A percentile compares a stretch with the other conserved stretches of the same genome.
phyloP scores from a whole-genome alignment of 2,888 invertebrate genomes.

The Drosophila borborema region DNA sequence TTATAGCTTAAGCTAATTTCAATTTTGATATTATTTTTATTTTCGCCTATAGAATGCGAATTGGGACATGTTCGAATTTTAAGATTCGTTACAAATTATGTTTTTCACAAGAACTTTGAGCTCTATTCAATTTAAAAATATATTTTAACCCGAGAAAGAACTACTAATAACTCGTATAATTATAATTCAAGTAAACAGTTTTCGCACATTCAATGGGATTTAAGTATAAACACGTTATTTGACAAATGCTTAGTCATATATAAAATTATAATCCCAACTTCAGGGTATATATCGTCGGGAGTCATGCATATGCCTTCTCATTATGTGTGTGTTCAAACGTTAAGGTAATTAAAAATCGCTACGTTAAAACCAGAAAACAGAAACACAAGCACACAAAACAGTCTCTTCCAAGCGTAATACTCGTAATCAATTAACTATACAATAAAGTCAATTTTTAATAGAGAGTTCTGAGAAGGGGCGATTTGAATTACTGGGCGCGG shows the following conservation, averaged over 20 bases:
- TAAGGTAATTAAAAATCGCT: conserved; percentile 29
- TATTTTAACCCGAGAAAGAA: neutral
- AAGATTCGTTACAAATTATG: too few relatives aligned
- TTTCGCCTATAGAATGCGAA: neutral
- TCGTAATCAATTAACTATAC: conserved; percentile 52
- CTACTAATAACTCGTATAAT: neutral
- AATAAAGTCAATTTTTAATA: conserved; percentile 32
- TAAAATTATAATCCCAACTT: conserved; percentile 15
- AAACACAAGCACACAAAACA: conserved; percentile 26
- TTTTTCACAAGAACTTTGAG: too few relatives aligned
- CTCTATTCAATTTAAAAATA: neutral
- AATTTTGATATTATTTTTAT: neutral
- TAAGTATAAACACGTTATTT: conserved; percentile 11
- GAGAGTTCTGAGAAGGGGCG: neutral
- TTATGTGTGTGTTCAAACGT: neutral
- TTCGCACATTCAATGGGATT: neutral
- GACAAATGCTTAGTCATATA: conserved; percentile 7
- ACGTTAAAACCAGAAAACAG: neutral
- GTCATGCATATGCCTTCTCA: neutral
- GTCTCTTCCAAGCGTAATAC: conserved; percentile 16
- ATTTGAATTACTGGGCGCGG: neutral
- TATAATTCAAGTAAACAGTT: neutral
- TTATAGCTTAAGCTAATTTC: neutral
- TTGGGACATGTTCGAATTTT: neutral
- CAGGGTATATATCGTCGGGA: neutral